Base-by-base conservation (phyloP, 2,888 invertebrate genomes). In the Ceraclea dissimilis region DNA sequence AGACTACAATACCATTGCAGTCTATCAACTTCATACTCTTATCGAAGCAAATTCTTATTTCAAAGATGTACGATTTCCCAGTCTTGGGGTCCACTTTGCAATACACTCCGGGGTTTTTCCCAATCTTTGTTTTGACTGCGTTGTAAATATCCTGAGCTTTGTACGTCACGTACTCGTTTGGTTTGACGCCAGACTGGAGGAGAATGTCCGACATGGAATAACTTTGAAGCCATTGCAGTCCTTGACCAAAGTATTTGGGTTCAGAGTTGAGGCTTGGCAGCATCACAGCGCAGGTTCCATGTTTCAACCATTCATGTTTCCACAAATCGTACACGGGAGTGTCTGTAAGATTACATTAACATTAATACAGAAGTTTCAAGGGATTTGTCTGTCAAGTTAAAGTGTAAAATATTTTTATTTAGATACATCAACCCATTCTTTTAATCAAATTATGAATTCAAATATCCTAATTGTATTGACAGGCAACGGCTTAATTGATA, bases 221-320 rank as follows among this genome's bases (percentile, higher is more conserved):
- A 46, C 76, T 67, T 34, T 79, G 69, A 2, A 82, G 73, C 78
- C 84, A 82, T 1, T 72, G 66, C 2, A 90, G 66, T 0, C 86
- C 88, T 61, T 80, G 74, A 0, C 70, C 67, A 65, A 90, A 90
- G 68, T 88, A 90, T 65, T 85, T 85, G 0, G 75, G 64, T 65
- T 89, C 85, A 17, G 77, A 78, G 62, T 80, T 74, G 0, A 90
- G 67, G 2, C 70, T 64, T 0, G 80, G 73, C 2, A 88, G 61
- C 2, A 69, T 63, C 1, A 80, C 76, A 1, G 90, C 86, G 67
- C 91, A 91, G 0, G 90, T 89, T 2, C 91, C 91, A 67, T 91
- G 91, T 65, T 91, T 91, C 1, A 74, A 68, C 90, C 90, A 91
- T 69, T 91, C 91, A 66, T 91, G 90, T 57, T 81, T 74, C 90